A percentile compares a stretch with the other conserved stretches of the same genome.
Evolutionary conservation across 2,113 vertebrate species (phyloP).

Genomic region (Petrocephalus microphthalmus): DNA sequence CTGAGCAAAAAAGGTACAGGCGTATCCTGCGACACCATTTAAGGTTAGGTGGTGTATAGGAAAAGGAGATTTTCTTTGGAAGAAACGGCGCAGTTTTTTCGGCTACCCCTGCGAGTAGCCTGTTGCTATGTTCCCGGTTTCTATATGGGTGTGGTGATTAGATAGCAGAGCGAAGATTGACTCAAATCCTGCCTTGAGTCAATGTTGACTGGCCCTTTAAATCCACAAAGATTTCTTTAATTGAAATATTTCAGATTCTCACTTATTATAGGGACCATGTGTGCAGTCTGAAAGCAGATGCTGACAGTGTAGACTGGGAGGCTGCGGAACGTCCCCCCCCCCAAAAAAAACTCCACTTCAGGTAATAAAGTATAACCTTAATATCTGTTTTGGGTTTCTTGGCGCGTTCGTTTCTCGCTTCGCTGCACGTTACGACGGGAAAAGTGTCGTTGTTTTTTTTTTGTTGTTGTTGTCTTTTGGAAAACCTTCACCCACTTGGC

Average conservation of each 20-base stretch:
- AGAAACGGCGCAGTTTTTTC: not conserved
- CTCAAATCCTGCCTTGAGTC: constrained; percentile 43
- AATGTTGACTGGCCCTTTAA: constrained; percentile 36
- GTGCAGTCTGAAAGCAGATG: constrained; percentile 48
- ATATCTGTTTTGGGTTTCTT: constrained; percentile 39
- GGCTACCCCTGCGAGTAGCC: constrained; percentile 44
- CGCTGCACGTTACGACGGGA: not conserved
- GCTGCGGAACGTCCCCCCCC: constrained; percentile 27
- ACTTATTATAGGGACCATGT: constrained; percentile 42
- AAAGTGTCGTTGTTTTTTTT: not conserved
- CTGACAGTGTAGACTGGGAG: constrained; percentile 32
- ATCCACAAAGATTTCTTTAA: constrained; percentile 39
- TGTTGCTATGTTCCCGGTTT: constrained; percentile 71
- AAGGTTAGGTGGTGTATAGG: not conserved
- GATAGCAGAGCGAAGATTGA: constrained; percentile 54
- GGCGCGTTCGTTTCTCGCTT: constrained; percentile 41
- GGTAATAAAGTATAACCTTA: constrained; percentile 44
- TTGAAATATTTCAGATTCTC: constrained; percentile 27
- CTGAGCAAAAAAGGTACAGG: not conserved
- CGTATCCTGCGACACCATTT: not conserved
- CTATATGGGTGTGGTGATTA: constrained; percentile 72
- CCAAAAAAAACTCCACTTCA: constrained; percentile 42
- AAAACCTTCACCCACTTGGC: not conserved
- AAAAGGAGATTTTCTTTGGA: not conserved
- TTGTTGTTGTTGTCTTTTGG: not conserved